Evolutionary conservation across 2,888 invertebrate species (phyloP).

Genomic region (Antheraea assamensis): DNA sequence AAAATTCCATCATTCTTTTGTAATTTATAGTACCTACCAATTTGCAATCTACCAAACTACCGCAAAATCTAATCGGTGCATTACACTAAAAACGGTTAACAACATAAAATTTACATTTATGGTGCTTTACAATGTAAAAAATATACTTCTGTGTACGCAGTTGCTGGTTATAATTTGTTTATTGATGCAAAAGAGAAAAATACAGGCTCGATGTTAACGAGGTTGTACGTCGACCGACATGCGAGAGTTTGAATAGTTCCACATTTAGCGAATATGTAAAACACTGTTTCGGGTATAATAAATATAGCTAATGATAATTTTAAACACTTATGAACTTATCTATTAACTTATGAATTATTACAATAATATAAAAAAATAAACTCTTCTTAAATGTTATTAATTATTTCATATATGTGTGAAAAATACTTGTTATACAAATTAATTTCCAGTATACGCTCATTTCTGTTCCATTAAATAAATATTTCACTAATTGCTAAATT

Average conservation of each 20-base stretch:
- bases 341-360: neutral
- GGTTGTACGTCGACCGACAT: neutral
- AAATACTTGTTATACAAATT: neutral
- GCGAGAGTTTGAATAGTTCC: neutral
- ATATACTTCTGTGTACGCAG: neutral
- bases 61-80: neutral
- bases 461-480: neutral
- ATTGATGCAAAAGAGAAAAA: neutral
- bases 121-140: constrained; percentile 3
- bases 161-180: constrained; percentile 4
- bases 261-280: too few species aligned
- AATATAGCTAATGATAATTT: too few species aligned
- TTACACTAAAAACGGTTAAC: constrained; percentile 10
- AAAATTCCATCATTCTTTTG: neutral
- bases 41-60: constrained; percentile 11
- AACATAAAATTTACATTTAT: constrained; percentile 11
- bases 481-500: neutral
- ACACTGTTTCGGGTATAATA: too few species aligned
- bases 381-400: neutral
- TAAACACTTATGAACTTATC: neutral
- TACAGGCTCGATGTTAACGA: neutral
- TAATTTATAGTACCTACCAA: neutral
- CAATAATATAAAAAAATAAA: neutral
- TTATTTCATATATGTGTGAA: too few species aligned
- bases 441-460: neutral